Conservation (phyloP, 2,113 vertebrate genomes). For the Sciurus niger region DNA sequence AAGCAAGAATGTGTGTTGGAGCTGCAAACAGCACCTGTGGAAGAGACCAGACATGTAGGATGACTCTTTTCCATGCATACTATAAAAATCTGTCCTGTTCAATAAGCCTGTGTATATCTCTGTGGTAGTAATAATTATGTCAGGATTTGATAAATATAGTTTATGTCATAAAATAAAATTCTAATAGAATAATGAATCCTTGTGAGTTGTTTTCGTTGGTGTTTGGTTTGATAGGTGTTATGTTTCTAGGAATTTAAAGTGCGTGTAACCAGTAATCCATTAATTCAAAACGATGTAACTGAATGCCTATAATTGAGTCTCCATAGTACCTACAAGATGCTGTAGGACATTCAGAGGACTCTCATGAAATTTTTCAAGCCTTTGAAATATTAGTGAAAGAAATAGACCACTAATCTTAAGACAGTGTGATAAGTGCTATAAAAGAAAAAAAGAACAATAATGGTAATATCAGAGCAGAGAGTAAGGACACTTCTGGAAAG, state of each 20-base stretch:
- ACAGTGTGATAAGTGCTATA: not conserved
- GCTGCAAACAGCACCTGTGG: too few species aligned
- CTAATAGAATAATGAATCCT: not conserved
- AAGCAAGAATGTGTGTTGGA: not conserved
- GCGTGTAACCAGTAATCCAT: not conserved
- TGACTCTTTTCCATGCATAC: not conserved
- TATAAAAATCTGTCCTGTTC: not conserved
- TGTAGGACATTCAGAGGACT: not conserved
- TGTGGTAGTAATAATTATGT: not conserved
- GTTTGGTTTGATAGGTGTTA: not conserved
- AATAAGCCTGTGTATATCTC: not conserved
- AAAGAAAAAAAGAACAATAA: not conserved
- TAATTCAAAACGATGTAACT: slow-evolving; percentile 28
- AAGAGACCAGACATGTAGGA: not conserved
- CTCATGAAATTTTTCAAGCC: not conserved
- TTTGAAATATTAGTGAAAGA: slow-evolving; percentile 1
- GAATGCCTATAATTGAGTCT: not conserved
- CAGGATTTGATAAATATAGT: not conserved
- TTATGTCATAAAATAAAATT: not conserved
- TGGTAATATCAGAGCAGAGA: not conserved
- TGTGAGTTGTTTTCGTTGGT: not conserved
- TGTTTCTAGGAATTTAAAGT: slow-evolving; percentile 38
- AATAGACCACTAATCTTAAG: not conserved
- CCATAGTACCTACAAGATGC: not conserved
- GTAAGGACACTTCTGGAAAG: not conserved